Conservation (phyloP, 2,113 vertebrate species). For the Corythornis cristatus region DNA sequence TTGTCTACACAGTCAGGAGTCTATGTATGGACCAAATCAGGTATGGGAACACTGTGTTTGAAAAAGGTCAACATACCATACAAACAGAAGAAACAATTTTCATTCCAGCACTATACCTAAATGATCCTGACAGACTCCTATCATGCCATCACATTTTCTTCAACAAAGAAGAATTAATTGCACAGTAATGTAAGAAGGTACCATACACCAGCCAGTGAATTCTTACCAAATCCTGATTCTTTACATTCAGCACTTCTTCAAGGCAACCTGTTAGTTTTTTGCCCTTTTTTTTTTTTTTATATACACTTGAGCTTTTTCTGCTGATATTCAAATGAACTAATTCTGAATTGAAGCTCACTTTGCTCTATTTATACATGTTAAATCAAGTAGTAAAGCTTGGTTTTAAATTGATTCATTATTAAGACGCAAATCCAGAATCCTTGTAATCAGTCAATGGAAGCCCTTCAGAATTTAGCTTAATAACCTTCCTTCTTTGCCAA, state of each 20-base stretch:
- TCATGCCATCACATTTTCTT: background rate
- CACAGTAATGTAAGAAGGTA: background rate
- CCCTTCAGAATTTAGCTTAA: background rate
- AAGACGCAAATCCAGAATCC: background rate
- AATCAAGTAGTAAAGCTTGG: background rate
- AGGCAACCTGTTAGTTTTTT: background rate
- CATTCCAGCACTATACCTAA: background rate
- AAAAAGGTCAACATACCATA: background rate
- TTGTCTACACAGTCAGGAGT: background rate
- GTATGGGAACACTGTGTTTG: background rate
- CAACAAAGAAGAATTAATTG: background rate
- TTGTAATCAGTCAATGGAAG: background rate
- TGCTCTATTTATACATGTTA: background rate
- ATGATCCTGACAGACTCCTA: background rate
- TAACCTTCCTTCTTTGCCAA: background rate
- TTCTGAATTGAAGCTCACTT: background rate
- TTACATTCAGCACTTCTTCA: background rate
- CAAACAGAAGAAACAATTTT: background rate
- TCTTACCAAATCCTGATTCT: conserved; percentile 5
- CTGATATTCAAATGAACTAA: background rate
- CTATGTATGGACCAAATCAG: background rate
- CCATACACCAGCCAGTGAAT: background rate
- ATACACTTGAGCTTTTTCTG: background rate
- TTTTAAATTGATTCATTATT: background rate
- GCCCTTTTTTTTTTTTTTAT: background rate